Base-by-base conservation (phyloP, 2,888 invertebrate species). In the Sphaeridia pumilis region DNA sequence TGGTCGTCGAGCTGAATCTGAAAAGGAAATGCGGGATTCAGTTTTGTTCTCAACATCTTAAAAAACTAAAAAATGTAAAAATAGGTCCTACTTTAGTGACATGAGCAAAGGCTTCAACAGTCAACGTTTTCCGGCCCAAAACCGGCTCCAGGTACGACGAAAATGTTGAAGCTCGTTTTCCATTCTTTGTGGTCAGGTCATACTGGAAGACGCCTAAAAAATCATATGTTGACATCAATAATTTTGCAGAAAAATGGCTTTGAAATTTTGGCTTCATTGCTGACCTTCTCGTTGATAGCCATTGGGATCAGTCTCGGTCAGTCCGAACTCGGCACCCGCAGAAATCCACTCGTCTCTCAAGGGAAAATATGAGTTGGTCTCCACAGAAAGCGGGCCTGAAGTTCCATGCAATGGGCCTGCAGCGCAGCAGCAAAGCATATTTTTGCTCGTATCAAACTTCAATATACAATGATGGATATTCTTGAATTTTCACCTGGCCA, bases 281-380 rank as follows among this genome's bases (percentile, higher is more conserved):
- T 26, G 46, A 57, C 57, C 43, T 43, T 45, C 45, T 2, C 27
- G 38, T 36, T 55, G 55, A 27, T 53, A 52, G 1, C 22, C 27
- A 48, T 53, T 58, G 1, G 58, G 55, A 36, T 58, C 58, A 1
- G 44, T 34, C 21, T 43, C n/a, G 2, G 31, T 14, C 35, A 28
- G 51, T 5, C 58, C 58, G 1, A 58, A 21, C 26, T 58, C 55
- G 4, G 31, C 42, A 1, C 47, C 58, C 2, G 58, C 58, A n/a
- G 17, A 36, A 2, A 52, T 28, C 55, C 55, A 55, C 2, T 46
- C 38, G 2, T 56, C 36, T 1, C 44, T 10, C 1, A 27, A 24
- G 2, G 55, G 55, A 2, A 27, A 20, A 24, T 48, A 53, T 4
- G 22, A 22, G 3, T 42, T 44, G 10, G 25, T 42, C 31, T 48